Conservation (phyloP, 2,113 vertebrate species). For the Passer montanus region DNA sequence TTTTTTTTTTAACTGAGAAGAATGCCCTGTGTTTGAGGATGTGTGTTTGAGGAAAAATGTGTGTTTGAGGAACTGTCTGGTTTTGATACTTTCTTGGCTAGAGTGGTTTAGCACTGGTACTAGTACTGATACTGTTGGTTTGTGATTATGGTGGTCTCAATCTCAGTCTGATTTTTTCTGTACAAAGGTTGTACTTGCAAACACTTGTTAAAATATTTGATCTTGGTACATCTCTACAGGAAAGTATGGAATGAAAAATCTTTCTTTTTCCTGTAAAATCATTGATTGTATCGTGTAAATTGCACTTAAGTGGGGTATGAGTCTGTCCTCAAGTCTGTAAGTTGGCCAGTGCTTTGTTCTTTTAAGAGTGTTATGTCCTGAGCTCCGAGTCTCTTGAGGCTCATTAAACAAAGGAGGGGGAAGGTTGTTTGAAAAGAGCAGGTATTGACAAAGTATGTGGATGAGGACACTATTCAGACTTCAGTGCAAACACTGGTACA, state of each 20-base stretch:
- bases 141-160: neutral
- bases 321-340: neutral
- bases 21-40: neutral
- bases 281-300: neutral
- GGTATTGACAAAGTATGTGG: neutral
- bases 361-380: neutral
- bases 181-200: neutral
- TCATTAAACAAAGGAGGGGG: neutral
- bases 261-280: neutral
- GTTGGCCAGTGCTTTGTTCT: neutral
- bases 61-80: neutral
- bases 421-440: neutral
- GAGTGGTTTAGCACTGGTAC: neutral
- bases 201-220: neutral
- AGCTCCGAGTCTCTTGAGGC: neutral
- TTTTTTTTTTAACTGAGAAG: neutral
- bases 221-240: neutral
- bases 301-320: neutral
- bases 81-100: neutral
- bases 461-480: neutral
- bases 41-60: neutral
- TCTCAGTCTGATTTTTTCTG: neutral
- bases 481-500: accelerated
- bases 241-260: neutral
- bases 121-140: neutral